Base-by-base conservation (phyloP, 2,113 vertebrate genomes). In the Etheostoma spectabile region DNA sequence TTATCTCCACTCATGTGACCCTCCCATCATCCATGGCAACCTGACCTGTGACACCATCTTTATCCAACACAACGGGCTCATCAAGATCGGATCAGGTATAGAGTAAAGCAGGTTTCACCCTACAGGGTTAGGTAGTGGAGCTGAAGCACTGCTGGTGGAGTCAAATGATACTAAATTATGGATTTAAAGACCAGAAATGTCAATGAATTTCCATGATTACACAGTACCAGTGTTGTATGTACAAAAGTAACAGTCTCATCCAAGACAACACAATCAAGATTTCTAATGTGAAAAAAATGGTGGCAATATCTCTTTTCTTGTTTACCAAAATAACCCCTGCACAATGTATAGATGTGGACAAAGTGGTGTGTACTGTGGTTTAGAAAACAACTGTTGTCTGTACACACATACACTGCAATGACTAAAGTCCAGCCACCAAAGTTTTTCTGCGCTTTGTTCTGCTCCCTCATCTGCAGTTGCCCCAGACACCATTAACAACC, bases 1-100 rank as follows among this genome's bases (percentile, higher is more conserved):
- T 91, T 94, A 92, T 88, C 91, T 92, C 33, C 93, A 92, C 60
- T 92, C 94, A 78, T 99, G 98, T 94, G 97, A 93, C 52, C 87
- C 93, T 53, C 88, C 90, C 57, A 93, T 92, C 80, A 93, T 90
- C 84, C 92, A 91, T n/a, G 90, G 91, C 56, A 92, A 99, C 94
- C 95, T 99, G 93, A 99, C 98, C 85, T 99, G 98, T 46, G 98
- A 99, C 94, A 99, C 98, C 73, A 98, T 99, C 94, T 99, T 99
- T 93, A 99, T 99, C 91, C 98, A 99, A 92, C 98, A 99, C 95
- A 99, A 99, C 0, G 98, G 98, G 53, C 96, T 99, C 92, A 99
- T 99, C 94, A 99, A 99, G 90, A 99, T 99, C 5, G 98, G 98
- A 72, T 99, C 98, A 96, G 98, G 98, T 99, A 84, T 74, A 75